These are phyloP conservation scores for Drosophila insularis DNA, from an alignment of 1,140 invertebrate genomes.

Conservation along the genomic window DNA sequence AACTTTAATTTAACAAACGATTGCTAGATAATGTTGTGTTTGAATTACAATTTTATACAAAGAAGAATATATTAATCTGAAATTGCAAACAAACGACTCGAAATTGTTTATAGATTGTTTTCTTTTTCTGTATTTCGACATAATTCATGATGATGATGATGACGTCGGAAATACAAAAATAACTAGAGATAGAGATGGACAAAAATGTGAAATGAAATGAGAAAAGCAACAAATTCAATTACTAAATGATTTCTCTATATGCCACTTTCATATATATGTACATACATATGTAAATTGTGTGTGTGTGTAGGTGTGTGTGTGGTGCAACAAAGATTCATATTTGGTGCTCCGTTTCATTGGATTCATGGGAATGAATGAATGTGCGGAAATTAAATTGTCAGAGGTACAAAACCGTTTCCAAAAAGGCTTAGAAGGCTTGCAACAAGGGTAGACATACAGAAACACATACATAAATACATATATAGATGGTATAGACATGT, in stretches of 20 bases:
- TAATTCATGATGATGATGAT: slow-evolving; percentile 39
- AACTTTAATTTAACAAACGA: too few species aligned
- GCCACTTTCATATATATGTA: neutral
- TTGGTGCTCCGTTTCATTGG: neutral
- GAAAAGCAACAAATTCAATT: neutral
- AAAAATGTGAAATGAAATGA: slow-evolving; percentile 32
- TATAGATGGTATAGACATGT: neutral
- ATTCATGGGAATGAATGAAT: neutral
- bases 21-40: too few species aligned
- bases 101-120: slow-evolving; percentile 37
- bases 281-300: neutral
- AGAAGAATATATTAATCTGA: slow-evolving; percentile 17
- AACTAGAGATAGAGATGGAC: slow-evolving; percentile 17
- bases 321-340: neutral
- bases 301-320: neutral
- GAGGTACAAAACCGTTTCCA: slow-evolving; percentile 2
- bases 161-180: slow-evolving; percentile 69
- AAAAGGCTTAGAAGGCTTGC: neutral
- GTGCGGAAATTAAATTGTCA: slow-evolving; percentile 9
- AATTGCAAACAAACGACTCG: slow-evolving; percentile 27
- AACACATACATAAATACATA: too few species aligned
- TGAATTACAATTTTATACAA: neutral
- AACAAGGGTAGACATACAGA: neutral
- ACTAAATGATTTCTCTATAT: slow-evolving; percentile 1
- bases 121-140: slow-evolving; percentile 34